Evolutionary conservation across 2,888 invertebrate genomes (phyloP).

Genomic region (Torymus texanus): DNA sequence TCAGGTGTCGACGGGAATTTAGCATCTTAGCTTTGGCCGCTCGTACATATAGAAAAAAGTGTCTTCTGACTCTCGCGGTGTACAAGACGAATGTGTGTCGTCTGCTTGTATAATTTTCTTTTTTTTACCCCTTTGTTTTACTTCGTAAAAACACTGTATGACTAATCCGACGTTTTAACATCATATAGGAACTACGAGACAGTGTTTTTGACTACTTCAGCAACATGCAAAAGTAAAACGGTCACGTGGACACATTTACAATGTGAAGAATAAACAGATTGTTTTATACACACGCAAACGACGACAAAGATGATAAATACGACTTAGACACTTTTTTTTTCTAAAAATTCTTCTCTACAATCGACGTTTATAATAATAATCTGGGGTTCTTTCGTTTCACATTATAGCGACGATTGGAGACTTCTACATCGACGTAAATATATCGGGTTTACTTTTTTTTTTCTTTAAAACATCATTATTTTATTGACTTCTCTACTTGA

Average conservation of each 20-base stretch:
- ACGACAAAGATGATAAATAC: slow-evolving; percentile 34
- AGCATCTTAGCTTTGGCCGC: slow-evolving; percentile 15
- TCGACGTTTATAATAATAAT: slow-evolving; percentile 34
- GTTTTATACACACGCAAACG: slow-evolving; percentile 17
- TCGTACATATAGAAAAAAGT: slow-evolving; percentile 32
- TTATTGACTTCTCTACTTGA: neutral
- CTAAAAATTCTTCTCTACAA: slow-evolving; percentile 48
- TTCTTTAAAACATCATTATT: neutral
- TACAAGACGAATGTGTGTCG: neutral
- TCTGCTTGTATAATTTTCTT: neutral
- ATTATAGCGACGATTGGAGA: neutral
- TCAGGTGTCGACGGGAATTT: neutral
- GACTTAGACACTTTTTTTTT: slow-evolving; percentile 32
- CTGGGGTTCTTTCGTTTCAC: slow-evolving; percentile 6
- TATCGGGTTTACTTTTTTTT: neutral
- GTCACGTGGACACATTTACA: slow-evolving; percentile 8
- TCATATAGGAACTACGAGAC: slow-evolving; percentile 41
- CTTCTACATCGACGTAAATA: too few relatives aligned
- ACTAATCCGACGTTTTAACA: slow-evolving; percentile 26
- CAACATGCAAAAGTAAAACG: slow-evolving; percentile 38
- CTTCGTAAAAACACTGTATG: slow-evolving; percentile 30
- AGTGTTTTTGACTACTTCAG: slow-evolving; percentile 17
- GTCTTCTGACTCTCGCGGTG: slow-evolving; percentile 2
- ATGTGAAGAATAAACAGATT: slow-evolving; percentile 20
- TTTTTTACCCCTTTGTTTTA: neutral